Conservation (phyloP, 2,888 invertebrate genomes). For the Oasisia sp. region DNA sequence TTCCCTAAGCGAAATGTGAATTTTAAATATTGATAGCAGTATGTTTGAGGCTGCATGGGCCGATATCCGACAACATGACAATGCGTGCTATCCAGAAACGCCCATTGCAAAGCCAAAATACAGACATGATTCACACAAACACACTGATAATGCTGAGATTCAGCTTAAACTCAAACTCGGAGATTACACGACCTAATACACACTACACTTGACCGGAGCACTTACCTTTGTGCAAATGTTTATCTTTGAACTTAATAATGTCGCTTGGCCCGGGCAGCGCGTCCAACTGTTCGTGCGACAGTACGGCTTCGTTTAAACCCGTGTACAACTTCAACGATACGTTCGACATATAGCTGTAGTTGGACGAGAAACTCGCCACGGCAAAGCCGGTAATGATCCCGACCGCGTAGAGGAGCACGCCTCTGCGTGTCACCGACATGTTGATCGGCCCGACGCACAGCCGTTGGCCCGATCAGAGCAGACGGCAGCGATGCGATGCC, state of each 20-base stretch:
- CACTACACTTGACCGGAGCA: not conserved
- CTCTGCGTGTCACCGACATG: not conserved
- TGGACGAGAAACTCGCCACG: not conserved
- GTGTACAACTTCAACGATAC: not conserved
- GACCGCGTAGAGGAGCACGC: not conserved
- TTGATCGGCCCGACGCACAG: not conserved
- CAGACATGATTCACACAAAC: not conserved
- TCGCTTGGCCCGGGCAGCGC: not conserved
- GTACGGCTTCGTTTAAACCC: not conserved
- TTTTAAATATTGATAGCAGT: not conserved
- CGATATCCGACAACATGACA: not conserved
- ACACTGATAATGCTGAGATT: not conserved
- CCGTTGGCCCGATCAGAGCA: not conserved
- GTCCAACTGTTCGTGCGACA: not conserved
- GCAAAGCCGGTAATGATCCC: not conserved
- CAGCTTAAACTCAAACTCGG: not conserved
- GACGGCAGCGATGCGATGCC: not conserved
- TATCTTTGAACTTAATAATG: not conserved
- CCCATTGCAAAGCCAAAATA: not conserved
- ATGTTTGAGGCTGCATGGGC: not conserved
- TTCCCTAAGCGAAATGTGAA: too few relatives aligned
- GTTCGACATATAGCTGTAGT: not conserved
- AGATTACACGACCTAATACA: not conserved
- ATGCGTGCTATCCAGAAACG: not conserved
- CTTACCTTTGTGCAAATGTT: slow-evolving; percentile 5